Percentiles rank a stretch among this genome's conserved stretches.
Conservation (phyloP, 2,797 vertebrate genomes). For the Cichlasoma orientale region DNA sequence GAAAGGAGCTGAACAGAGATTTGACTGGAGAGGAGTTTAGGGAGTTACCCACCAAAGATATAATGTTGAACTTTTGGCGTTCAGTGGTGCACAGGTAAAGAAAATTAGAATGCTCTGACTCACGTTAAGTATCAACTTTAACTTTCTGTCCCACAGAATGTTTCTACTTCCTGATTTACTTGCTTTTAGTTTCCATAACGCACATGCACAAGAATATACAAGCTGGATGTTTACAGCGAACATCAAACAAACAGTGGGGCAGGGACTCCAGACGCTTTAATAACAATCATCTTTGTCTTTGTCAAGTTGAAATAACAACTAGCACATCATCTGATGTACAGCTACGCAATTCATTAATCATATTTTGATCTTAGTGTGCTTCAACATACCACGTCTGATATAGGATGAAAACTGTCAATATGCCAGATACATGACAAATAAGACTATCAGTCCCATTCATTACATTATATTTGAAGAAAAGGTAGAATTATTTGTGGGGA, state of each 20-base stretch:
- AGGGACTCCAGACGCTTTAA: background rate
- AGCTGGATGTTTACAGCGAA: background rate
- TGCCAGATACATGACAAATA: background rate
- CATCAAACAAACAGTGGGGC: background rate
- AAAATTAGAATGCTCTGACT: background rate
- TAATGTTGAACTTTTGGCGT: background rate
- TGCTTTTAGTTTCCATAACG: background rate
- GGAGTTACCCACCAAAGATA: background rate
- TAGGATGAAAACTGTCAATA: background rate
- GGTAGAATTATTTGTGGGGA: background rate
- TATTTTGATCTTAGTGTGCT: background rate
- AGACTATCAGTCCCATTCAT: background rate
- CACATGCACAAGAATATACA: background rate
- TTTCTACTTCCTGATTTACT: background rate
- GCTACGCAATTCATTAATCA: background rate
- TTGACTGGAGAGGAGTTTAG: background rate
- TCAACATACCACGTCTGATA: background rate
- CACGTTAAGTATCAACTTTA: background rate
- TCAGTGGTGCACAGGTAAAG: background rate
- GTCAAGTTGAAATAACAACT: background rate
- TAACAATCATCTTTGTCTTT: background rate
- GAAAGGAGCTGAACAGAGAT: background rate
- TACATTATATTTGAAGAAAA: background rate
- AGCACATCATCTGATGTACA: background rate
- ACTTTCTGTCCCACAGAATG: background rate